A percentile compares a stretch with the other conserved stretches of the same genome.
These are phyloP conservation scores for Allolobophora icterica DNA, from an alignment of 2,888 invertebrate genomes.

Conservation along the genomic window DNA sequence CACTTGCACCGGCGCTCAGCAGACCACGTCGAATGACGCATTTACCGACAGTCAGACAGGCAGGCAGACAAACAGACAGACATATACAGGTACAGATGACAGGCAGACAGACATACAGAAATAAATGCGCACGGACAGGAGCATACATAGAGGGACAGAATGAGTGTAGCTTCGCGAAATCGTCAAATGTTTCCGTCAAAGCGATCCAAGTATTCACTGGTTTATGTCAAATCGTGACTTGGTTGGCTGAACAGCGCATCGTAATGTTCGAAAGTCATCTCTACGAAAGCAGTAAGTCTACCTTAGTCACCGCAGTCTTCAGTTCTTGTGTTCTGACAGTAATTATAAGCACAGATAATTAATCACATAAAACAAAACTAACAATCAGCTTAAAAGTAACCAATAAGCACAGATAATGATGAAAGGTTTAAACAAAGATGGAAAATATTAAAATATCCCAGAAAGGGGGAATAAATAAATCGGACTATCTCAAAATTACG, in stretches of 20 bases:
- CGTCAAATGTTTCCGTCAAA: neutral
- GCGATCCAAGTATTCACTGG: neutral
- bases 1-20: neutral
- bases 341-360: no score
- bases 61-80: neutral
- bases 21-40: neutral
- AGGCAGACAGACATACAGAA: neutral
- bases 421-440: no score
- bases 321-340: neutral
- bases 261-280: neutral
- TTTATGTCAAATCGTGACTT: neutral
- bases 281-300: neutral
- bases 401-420: no score
- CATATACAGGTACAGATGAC: neutral
- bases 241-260: neutral
- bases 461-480: no score
- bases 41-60: neutral
- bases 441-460: no score
- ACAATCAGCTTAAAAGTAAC: no score
- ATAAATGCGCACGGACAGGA: neutral
- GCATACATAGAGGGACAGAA: no score
- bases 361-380: no score
- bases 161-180: neutral
- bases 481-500: no score
- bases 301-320: neutral